Conservation (phyloP, 2,797 vertebrate genomes). For the Silurus aristotelis region DNA sequence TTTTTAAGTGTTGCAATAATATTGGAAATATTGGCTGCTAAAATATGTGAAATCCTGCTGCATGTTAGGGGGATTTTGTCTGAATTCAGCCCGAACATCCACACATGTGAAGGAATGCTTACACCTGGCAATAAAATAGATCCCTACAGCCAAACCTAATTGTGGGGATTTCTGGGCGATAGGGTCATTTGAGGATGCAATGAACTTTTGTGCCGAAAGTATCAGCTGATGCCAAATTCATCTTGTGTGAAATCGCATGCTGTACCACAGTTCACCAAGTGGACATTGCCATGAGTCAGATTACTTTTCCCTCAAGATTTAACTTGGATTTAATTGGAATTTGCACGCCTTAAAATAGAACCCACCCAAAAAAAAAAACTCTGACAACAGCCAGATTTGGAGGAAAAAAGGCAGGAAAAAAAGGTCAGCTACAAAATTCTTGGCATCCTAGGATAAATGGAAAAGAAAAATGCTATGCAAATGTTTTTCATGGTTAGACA, state of each 20-base stretch:
- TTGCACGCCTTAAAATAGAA: not conserved
- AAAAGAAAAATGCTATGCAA: not conserved
- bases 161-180: constrained; percentile 21
- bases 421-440: not conserved
- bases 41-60: constrained; percentile 1
- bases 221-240: not conserved
- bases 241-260: not conserved
- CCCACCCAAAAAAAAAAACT: not conserved
- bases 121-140: constrained; percentile 26
- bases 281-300: not conserved
- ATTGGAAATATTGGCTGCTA: not conserved
- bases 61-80: constrained; percentile 7
- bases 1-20: not conserved
- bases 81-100: not conserved
- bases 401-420: not conserved
- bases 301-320: not conserved
- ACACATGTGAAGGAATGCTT: constrained; percentile 20
- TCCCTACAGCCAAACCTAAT: constrained; percentile 22
- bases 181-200: constrained; percentile 24
- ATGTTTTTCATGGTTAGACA: not conserved
- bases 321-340: not conserved
- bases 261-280: not conserved
- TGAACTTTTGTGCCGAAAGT: constrained; percentile 3
- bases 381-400: not conserved
- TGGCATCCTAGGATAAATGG: not conserved